Evolutionary conservation across 2,888 invertebrate species (phyloP), one percentile per base, ranked within the genome.

Genomic region (Acleris sparsana): DNA sequence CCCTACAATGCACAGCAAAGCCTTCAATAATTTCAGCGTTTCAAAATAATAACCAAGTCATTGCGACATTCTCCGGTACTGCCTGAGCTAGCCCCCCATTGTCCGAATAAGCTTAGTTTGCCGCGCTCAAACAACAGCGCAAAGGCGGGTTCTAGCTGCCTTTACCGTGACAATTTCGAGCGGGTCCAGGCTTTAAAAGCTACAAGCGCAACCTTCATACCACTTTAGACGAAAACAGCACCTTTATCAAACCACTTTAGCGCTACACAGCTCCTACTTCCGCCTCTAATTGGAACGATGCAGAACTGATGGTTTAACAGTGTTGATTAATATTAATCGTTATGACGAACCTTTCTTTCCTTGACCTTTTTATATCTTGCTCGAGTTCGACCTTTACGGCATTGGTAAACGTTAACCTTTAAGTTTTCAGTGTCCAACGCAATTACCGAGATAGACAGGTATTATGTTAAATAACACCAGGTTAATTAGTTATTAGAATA

Each of bases 131-230:
- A 60, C 65, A 55, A 60, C 51, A 22, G 29, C 44, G 49, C 60
- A 60, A 60, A 55, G 60, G 64, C 53, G 52, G 16, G 49, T 29
- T 65, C 55, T 51, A 65, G 60, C 53, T 48, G 55, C 60, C 55
- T 65, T 60, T 60, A 55, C 46, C 20, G 59, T 25, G 53, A 46
- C 29, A 53, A 59, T 59, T 20, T 11, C 33, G 11, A 33, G 33
- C 33, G 33, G 33, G 33, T 33, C 33, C 9, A 33, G 1, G 29
- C 29, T 29, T 9, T 59, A 58, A 25, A 53, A 11, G 46, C 13
- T 39, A 25, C 25, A 29, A 61, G 22, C 17, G 7, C 46, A 13
- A 53, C 17, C 62, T 48, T 33, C 6, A 17, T 53, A 55, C 49
- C 49, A 49, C 49, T 49, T 11, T 20, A 49, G 20, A 18, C 4